Base-by-base conservation (phyloP, 1,140 invertebrate genomes). In the Rhyacophila brunnea region DNA sequence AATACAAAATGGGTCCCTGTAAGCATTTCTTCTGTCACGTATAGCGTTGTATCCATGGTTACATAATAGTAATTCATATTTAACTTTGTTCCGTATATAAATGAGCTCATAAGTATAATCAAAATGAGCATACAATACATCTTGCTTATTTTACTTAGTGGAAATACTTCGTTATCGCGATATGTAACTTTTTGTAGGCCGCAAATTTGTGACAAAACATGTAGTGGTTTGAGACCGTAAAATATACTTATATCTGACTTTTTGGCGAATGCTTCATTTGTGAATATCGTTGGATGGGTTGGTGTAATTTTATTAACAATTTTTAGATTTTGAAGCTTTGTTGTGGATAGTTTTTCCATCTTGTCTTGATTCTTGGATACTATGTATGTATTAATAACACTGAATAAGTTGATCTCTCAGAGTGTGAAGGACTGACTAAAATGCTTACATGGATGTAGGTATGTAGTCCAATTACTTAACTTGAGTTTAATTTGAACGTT, bases 141-240 rank as follows among this genome's bases (percentile, higher is more conserved):
- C 1, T 34, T 32, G 10, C 17, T 10, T 0, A 40, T 36, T 47
- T 1, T 36, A 13, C 9, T 7, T 3, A 34, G 7, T 40, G 36
- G 36, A 2, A 0, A 11, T 6, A 56, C 45, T 40, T 23, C 38
- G 1, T 38, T 47, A 35, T 9, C 43, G 1, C 14, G 17, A 40
- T 38, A 15, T 9, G 32, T 10, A 13, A 56, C 53, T 34, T 48
- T 48, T 32, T 48, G 19, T 11, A 48, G 6, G 6, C 46, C 46
- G 17, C 23, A 45, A 54, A 45, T 15, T 43, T 17, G n/a, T 34
- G 34, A 44, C 17, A 54, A n/a, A 54, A 23, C 28, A 7, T 45
- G 42, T 2, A 54, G 13, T 28, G 28, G 28, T 54, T 18, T 10
- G 44, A 32, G 32, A 6, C 15, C 23, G n/a, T 34, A 34, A 14